phyloP scores from a whole-genome alignment of 2,113 vertebrate genomes.

The Mionectes macconnelli region DNA sequence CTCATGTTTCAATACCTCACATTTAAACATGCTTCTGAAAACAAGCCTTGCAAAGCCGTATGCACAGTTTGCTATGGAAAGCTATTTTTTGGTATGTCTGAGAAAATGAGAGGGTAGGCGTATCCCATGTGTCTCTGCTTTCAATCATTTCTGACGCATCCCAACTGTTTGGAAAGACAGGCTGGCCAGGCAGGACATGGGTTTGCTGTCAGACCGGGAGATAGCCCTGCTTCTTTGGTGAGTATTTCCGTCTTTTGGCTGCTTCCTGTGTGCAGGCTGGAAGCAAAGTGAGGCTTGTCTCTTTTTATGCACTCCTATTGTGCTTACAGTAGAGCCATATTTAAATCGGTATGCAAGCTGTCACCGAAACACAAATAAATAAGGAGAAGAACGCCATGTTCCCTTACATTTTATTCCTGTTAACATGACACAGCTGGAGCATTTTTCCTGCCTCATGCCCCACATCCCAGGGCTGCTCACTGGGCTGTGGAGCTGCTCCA shows the following conservation, averaged over 20 bases:
- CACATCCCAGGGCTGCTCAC: neutral
- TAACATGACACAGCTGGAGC: neutral
- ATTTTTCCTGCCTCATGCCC: neutral
- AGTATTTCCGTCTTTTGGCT: neutral
- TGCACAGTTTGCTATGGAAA: fast-evolving
- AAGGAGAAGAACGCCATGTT: constrained; percentile 4
- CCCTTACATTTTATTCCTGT: neutral
- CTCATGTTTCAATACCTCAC: neutral
- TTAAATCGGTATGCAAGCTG: neutral
- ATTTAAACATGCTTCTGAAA: neutral
- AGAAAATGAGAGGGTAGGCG: neutral
- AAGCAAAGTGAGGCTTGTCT: neutral
- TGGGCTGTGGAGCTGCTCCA: neutral
- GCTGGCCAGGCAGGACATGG: neutral
- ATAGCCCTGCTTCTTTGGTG: neutral
- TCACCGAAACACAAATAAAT: constrained; percentile 26
- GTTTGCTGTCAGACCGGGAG: neutral
- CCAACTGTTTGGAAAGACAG: neutral
- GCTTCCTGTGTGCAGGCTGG: fast-evolving
- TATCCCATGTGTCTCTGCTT: neutral
- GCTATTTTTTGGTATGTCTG: neutral
- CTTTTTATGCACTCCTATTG: neutral
- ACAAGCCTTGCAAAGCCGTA: fast-evolving
- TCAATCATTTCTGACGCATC: neutral
- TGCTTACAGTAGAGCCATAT: neutral